Percentiles rank a stretch among this genome's conserved stretches.
Conservation (phyloP, 2,113 vertebrate genomes). For the Sterrhoptilus dennistouni region DNA sequence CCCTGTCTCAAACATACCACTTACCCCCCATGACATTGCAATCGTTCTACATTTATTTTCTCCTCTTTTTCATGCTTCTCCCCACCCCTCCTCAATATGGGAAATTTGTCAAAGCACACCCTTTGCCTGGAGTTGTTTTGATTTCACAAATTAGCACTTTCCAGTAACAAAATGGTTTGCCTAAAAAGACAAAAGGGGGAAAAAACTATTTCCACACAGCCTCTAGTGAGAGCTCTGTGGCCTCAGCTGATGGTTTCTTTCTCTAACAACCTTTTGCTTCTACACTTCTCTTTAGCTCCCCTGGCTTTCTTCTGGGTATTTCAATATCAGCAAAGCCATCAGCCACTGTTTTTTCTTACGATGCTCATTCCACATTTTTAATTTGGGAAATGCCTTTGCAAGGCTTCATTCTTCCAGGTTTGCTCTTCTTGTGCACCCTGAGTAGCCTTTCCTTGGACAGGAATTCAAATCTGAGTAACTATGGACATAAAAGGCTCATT, state of each 20-base stretch:
- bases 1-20: constrained; percentile 61
- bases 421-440: background rate
- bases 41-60: constrained; percentile 66
- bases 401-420: background rate
- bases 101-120: constrained; percentile 53
- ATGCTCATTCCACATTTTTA: background rate
- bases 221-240: background rate
- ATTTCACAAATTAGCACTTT: constrained; percentile 55
- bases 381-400: background rate
- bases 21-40: constrained; percentile 66
- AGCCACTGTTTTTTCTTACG: background rate
- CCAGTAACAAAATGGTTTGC: constrained; percentile 1
- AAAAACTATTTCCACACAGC: background rate
- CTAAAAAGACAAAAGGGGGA: background rate
- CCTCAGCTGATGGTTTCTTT: background rate
- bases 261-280: background rate
- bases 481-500: background rate
- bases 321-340: background rate
- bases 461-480: background rate
- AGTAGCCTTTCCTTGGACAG: background rate
- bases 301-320: background rate
- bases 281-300: background rate
- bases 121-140: constrained; percentile 57
- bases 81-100: background rate
- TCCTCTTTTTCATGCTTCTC: constrained; percentile 58